A percentile compares a stretch with the other conserved stretches of the same genome.
phyloP scores from a whole-genome alignment of 2,797 vertebrate genomes.

The Agapornis canus region DNA sequence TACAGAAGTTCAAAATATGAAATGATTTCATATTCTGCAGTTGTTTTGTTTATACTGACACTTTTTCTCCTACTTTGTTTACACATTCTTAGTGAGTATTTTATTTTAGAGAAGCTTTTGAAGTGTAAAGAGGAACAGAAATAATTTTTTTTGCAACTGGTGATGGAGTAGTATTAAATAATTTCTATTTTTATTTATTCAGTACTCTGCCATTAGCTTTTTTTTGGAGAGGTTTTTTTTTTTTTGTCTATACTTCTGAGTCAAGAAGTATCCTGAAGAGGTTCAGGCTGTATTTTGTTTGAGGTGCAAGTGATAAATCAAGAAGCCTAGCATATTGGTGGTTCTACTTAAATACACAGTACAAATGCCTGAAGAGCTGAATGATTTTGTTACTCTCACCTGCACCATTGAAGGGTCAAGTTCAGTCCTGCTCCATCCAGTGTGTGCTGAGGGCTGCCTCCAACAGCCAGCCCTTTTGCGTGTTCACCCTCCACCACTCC shows the following conservation, averaged over 20 bases:
- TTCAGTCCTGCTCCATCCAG: background rate
- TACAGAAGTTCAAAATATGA: background rate
- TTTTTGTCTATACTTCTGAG: background rate
- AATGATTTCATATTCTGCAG: slow-evolving; percentile 2
- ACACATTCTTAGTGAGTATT: background rate
- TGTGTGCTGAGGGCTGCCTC: background rate
- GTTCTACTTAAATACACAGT: background rate
- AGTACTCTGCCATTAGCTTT: background rate
- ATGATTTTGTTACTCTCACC: background rate
- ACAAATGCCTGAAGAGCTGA: background rate
- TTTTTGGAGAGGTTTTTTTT: background rate
- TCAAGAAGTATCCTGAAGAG: background rate
- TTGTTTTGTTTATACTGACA: background rate
- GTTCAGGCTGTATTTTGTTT: background rate
- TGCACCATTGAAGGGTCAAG: background rate
- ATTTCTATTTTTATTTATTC: background rate
- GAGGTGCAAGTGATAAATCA: background rate
- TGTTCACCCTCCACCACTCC: accelerated
- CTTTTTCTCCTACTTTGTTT: background rate
- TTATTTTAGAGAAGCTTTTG: background rate
- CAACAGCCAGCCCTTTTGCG: accelerated
- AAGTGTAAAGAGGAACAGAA: background rate
- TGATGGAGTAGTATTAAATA: background rate
- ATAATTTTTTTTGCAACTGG: background rate
- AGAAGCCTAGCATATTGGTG: background rate